Conservation (phyloP, 2,888 invertebrate species). For the Tillus elongatus region DNA sequence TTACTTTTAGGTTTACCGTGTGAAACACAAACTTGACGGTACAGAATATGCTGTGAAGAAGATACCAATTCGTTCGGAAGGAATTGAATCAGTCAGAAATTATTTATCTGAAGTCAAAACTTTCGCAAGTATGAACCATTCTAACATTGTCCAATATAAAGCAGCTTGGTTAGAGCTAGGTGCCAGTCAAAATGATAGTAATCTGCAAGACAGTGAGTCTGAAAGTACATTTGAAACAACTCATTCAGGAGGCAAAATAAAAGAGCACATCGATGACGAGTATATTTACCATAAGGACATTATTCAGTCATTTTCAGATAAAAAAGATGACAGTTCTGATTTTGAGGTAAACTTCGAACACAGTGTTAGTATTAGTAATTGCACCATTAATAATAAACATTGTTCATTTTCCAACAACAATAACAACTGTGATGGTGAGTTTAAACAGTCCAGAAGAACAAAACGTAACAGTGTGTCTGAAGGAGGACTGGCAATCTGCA, state of each 20-base stretch:
- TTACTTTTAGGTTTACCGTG: conserved; percentile 51
- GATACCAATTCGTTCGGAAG: conserved; percentile 55
- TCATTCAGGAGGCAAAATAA: conserved; percentile 8
- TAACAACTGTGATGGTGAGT: conserved; percentile 4
- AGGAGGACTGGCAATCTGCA: conserved; percentile 34
- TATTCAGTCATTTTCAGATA: conserved; percentile 24
- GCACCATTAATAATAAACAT: conserved; percentile 9
- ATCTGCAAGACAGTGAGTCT: conserved; percentile 39
- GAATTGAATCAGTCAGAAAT: conserved; percentile 53
- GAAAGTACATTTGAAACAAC: conserved; percentile 31
- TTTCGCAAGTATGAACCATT: conserved; percentile 67
- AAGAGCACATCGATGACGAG: conserved; percentile 15
- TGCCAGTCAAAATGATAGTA: conserved; percentile 32
- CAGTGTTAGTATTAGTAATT: conserved; percentile 9
- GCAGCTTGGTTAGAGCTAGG: conserved; percentile 72
- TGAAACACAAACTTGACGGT: conserved; percentile 64
- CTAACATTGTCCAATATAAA: conserved; percentile 74
- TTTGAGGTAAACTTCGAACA: conserved; percentile 32
- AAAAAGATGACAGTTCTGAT: conserved; percentile 27
- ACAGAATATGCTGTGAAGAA: conserved; percentile 75
- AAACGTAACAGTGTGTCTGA: conserved; percentile 35
- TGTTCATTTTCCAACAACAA: background rate
- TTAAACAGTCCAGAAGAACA: conserved; percentile 14
- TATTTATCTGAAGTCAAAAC: conserved; percentile 72
- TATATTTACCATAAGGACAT: conserved; percentile 25